Evolutionary conservation across 2,888 invertebrate species (phyloP), one percentile per base, ranked within the genome.

Genomic region (Plagiodera versicolora): DNA sequence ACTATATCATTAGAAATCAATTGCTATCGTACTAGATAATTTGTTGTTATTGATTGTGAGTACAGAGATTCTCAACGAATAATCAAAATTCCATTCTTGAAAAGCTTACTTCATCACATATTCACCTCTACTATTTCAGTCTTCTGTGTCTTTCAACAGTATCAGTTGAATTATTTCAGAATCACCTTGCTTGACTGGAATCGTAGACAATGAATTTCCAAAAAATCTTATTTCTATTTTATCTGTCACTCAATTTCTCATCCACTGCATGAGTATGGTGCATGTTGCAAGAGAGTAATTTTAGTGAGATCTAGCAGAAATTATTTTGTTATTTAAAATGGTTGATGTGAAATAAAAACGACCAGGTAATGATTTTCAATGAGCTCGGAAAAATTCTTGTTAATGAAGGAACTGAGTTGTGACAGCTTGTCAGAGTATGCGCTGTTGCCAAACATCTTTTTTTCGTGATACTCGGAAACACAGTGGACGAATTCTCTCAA

Each of bases 221-320:
- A 64, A 66, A 58, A 66, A 63, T 73, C 71, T 71, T 74, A 75
- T 74, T 71, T 64, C 70, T 72, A 73, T 72, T 75, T 74, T 73
- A 56, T 52, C 47, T 44, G 48, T 24, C 50, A 58, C 65, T 66
- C 66, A 71, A 56, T 55, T 60, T 51, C 56, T 56, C 17, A 52
- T 52, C 14, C 52, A 53, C 46, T 66, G 62, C 64, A 64, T 66
- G 62, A 50, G 60, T 35, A 55, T 57, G 54, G 28, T 60, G 61
- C 66, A 63, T 66, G 63, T 61, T 64, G 60, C 47, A 64, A 58
- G 51, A 32, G 53, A 58, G 47, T 46, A 45, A 53, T 47, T 16
- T 24, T 19, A 16, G 44, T 28, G 48, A 49, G 28, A 24, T 53
- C 44, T 53, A 44, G 53, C n/a, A n/a, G n/a, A n/a, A n/a, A 28